Base-by-base conservation (phyloP, 2,888 invertebrate species). In the Disparrhopalites patrizii region DNA sequence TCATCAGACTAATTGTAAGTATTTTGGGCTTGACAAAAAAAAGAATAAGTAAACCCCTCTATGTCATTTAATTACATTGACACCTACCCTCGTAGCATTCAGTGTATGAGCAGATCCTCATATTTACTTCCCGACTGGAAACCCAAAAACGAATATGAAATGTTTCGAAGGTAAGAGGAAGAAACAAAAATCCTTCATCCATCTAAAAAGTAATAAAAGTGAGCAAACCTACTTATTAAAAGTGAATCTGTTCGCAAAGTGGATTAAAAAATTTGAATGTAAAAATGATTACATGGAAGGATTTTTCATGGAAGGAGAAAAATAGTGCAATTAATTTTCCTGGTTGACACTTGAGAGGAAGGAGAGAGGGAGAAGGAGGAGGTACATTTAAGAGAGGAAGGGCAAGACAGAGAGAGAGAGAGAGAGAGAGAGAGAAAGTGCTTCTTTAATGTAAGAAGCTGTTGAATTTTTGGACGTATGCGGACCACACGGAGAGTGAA, bases 401-500 rank as follows among this genome's bases (percentile, higher is more conserved):
- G 15, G 25, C 25, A 43, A 36, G 1, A 25, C 27, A 25, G 7
- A 28, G 30, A 4, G 18, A 50, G 18, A n/a, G 4, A 40, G 7
- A n/a, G 23, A 15, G 43, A 50, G 18, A 55, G n/a, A 18, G 25
- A 28, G 58, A 36, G 1, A 25, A 54, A 25, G 7, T 54, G 30
- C n/a, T n/a, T n/a, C n/a, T n/a, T n/a, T n/a, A n/a, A n/a, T 54
- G 31, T 18, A 54, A 13, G 36, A 36, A 8, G 36, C 33, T 56
- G n/a, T 10, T 13, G 27, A 55, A 27, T 31, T 43, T 40, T 28
- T 13, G 54, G 36, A 30, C 54, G 55, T 30, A 55, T 43, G 63
- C 40, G 55, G 63, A 63, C 63, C 63, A 63, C 63, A 63, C 63
- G 63, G 63, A 63, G 63, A 50, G 63, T 51, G 61, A 61, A 51